These are phyloP conservation scores for Bombus haemorrhoidalis DNA, from an alignment of 1,140 invertebrate genomes.

Conservation along the genomic window DNA sequence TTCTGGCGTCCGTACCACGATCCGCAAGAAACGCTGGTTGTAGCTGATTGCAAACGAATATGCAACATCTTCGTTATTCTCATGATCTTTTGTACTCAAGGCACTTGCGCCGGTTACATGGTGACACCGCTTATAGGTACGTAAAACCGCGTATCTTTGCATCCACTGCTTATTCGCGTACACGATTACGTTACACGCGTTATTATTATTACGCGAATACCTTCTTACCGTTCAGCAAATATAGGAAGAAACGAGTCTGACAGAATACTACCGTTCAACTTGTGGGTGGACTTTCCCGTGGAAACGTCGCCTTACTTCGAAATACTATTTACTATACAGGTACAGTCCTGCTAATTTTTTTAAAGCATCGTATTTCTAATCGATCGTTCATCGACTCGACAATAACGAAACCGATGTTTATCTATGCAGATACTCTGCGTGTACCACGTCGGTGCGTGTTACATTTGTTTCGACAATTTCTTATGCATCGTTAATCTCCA, in stretches of 20 bases:
- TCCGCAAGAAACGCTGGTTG: constrained; percentile 20
- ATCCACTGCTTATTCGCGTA: not conserved
- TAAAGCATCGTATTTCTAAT: not conserved
- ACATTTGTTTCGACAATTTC: constrained; percentile 64
- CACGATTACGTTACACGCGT: too few relatives aligned
- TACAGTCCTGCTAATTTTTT: constrained; percentile 17
- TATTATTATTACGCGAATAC: too few relatives aligned
- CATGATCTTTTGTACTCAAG: constrained; percentile 1
- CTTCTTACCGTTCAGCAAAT: constrained; percentile 49
- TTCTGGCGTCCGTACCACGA: constrained; percentile 61
- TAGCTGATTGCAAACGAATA: constrained; percentile 1
- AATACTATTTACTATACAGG: constrained; percentile 58
- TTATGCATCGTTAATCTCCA: constrained; percentile 55
- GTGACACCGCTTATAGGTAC: constrained; percentile 17
- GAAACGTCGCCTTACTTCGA: constrained; percentile 60
- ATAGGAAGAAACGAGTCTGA: constrained; percentile 58
- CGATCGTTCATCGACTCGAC: too few relatives aligned
- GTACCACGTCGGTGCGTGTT: constrained; percentile 52
- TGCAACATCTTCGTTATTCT: not conserved
- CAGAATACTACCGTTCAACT: constrained; percentile 53
- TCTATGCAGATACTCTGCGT: constrained; percentile 29
- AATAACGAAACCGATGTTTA: not conserved
- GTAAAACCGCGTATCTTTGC: not conserved
- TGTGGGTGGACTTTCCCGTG: constrained; percentile 53
- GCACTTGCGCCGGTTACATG: constrained; percentile 8